Conservation (phyloP, 2,797 vertebrate genomes). For the Rhinichthys osculus region DNA sequence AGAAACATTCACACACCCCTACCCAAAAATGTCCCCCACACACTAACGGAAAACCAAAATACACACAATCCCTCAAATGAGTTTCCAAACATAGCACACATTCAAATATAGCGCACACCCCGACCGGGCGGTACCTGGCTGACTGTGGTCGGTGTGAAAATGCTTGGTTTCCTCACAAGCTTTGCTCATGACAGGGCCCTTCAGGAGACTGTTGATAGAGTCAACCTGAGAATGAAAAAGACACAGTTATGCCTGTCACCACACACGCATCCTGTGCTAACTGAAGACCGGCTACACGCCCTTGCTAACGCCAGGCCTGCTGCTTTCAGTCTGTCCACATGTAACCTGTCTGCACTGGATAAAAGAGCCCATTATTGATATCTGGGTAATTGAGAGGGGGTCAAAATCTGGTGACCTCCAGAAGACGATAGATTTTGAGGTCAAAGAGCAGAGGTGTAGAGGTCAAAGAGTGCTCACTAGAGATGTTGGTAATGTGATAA, state of each 20-base stretch:
- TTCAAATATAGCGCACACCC: constrained; percentile 8
- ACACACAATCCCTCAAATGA: constrained; percentile 54
- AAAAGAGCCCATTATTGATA: constrained; percentile 63
- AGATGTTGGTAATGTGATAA: constrained; percentile 52
- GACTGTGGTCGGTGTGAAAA: constrained; percentile 93
- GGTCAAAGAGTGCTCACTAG: constrained; percentile 53
- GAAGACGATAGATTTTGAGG: constrained; percentile 33
- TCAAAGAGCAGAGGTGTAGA: constrained; percentile 57
- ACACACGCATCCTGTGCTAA: constrained; percentile 29
- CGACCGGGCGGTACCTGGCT: constrained; percentile 84
- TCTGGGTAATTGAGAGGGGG: constrained; percentile 50
- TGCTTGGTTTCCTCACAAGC: constrained; percentile 96
- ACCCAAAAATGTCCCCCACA: constrained; percentile 5
- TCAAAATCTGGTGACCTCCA: constrained; percentile 47
- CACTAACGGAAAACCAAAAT: constrained; percentile 52
- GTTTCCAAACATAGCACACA: constrained; percentile 24
- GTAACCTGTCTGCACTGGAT: constrained; percentile 14
- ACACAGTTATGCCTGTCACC: constrained; percentile 50
- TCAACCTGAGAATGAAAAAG: constrained; percentile 86
- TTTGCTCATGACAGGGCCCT: constrained; percentile 90
- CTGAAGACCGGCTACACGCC: neutral
- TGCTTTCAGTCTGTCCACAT: constrained; percentile 49
- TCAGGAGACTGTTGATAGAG: constrained; percentile 93
- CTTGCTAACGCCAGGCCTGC: constrained; percentile 19
- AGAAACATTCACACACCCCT: constrained; percentile 47